Base-by-base conservation (phyloP, 2,113 vertebrate genomes). In the Otis tarda region DNA sequence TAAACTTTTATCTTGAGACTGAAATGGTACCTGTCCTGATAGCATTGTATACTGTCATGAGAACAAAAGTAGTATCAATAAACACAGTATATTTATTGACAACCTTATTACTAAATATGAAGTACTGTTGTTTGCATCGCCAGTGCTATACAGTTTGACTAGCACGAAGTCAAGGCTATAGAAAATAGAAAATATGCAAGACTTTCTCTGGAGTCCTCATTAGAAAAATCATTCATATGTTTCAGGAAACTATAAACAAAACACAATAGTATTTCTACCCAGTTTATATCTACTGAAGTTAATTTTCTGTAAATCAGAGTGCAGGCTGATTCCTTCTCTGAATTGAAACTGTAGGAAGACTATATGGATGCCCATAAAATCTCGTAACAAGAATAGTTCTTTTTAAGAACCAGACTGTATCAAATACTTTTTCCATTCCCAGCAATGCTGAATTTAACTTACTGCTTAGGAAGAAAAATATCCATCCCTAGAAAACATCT, bases 21-120 rank as follows among this genome's bases (percentile, higher is more conserved):
- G 99, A 97, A 99, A 99, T 14, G 99, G 99, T 69, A 99, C 99
- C 97, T 99, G 99, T 73, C 99, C 99, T 11, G 99, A 99, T 35
- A 99, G 97, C 99, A 99, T 99, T 18, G 99, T 99, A 97, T 99
- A 99, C 99, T 99, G 96, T 31, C 64, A 50, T 18, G 47, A 79
- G 76, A 92, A 89, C 65, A 97, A 94, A 96, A 81, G 82, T 3
- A 95, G 82, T 41, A 91, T 82, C 69, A 77, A 92, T 43, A 68
- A 79, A 71, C 35, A 82, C 12, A 35, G 17, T 3, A 4, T 23
- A 57, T 79, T 86, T 64, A 87, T 3, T 57, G 56, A 28, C 37
- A 88, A 70, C 14, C 7, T 21, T 50, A 24, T 20, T 39, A 41
- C 17, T 76, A 67, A 63, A 33, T 35, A 37, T 3, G 6, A 49